Percentiles rank a stretch among this genome's conserved stretches.
Conservation (phyloP, 1,140 invertebrate genomes). For the Drosophila arawakana region DNA sequence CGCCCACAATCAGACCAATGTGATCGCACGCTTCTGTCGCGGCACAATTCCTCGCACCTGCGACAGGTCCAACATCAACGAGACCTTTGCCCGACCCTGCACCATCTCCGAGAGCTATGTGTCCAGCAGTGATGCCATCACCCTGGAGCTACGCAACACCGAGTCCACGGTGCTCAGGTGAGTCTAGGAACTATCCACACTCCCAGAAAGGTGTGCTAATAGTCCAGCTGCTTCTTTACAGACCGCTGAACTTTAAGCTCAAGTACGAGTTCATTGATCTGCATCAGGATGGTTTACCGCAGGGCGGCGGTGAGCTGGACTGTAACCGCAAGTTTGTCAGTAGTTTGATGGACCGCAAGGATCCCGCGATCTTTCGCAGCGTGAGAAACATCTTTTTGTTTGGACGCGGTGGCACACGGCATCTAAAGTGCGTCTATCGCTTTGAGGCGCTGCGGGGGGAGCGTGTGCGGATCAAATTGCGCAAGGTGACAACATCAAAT, state of each 20-base stretch:
- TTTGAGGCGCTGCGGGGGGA: constrained; percentile 93
- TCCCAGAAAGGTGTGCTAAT: not conserved
- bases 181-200: not conserved
- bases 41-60: constrained; percentile 91
- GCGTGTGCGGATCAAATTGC: constrained; percentile 89
- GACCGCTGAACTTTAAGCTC: constrained; percentile 91
- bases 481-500: constrained; percentile 88
- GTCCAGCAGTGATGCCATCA: constrained; percentile 91
- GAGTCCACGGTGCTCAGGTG: constrained; percentile 92
- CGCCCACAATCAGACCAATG: constrained; percentile 87
- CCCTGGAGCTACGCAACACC: constrained; percentile 90
- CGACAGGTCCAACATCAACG: constrained; percentile 87
- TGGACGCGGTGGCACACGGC: constrained; percentile 91
- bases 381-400: constrained; percentile 93
- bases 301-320: constrained; percentile 86
- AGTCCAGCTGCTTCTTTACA: not conserved
- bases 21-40: constrained; percentile 91
- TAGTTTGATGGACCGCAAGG: constrained; percentile 86
- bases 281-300: constrained; percentile 92
- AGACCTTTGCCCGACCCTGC: constrained; percentile 88
- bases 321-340: constrained; percentile 87
- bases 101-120: constrained; percentile 93
- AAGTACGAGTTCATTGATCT: constrained; percentile 96
- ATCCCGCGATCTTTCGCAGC: constrained; percentile 88
- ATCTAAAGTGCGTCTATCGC: constrained; percentile 93